Percentiles rank a stretch among this genome's conserved stretches.
Evolutionary conservation across 2,888 invertebrate genomes (phyloP).

Genomic region (Drosophila ezoana): DNA sequence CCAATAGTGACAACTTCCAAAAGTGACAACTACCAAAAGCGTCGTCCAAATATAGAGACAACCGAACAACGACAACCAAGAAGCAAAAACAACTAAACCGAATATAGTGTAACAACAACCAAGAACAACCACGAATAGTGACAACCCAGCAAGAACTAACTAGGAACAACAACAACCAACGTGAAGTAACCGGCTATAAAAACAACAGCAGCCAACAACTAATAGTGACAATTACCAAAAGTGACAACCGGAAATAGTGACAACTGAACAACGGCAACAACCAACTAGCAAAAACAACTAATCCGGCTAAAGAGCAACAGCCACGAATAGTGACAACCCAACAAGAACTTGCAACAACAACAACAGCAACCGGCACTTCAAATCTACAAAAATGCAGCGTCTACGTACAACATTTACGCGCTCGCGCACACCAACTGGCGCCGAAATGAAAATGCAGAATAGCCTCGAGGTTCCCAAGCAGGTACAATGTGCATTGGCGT

Average conservation of each 20-base stretch:
- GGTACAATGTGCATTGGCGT: conserved; percentile 82
- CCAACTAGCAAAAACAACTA: background rate
- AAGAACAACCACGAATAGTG: background rate
- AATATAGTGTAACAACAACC: too few species aligned
- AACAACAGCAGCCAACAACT: too few species aligned
- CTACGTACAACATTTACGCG: conserved; percentile 94
- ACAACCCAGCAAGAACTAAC: too few species aligned
- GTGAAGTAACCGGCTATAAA: background rate
- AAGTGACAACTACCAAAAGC: too few species aligned
- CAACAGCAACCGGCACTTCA: background rate
- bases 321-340: background rate
- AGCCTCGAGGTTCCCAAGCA: conserved; percentile 96
- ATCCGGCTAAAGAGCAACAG: background rate
- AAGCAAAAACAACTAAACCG: too few species aligned
- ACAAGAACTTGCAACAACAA: background rate
- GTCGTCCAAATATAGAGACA: background rate
- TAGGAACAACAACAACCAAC: conserved; percentile 59
- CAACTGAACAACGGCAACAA: background rate
- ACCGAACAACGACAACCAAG: background rate
- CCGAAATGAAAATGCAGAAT: conserved; percentile 96
- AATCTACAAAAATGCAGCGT: conserved; percentile 82
- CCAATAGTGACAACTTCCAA: too few species aligned
- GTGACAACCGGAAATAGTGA: background rate
- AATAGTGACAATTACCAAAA: background rate
- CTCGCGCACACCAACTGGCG: conserved; percentile 94